Evolutionary conservation across 2,888 invertebrate genomes (phyloP).

Genomic region (Metalampra italica): DNA sequence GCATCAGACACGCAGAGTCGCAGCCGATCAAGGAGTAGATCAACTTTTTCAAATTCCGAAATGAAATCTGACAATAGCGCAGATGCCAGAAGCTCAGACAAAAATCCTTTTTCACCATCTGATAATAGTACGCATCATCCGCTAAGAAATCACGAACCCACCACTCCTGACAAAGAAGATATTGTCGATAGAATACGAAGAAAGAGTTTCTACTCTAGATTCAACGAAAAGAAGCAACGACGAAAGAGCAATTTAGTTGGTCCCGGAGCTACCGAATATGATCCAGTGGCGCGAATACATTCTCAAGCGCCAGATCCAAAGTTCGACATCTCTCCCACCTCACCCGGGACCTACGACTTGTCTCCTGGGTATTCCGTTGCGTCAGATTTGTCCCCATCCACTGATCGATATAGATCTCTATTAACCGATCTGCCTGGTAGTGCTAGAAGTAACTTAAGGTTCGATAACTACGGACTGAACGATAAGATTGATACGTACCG

Average conservation of each 20-base stretch:
- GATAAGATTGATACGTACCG: constrained; percentile 70
- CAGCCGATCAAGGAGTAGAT: constrained; percentile 65
- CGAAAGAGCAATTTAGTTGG: constrained; percentile 83
- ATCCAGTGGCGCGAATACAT: constrained; percentile 67
- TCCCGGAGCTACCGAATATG: constrained; percentile 79
- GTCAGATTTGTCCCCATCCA: constrained; percentile 63
- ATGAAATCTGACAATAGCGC: constrained; percentile 62
- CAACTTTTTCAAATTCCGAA: constrained; percentile 68
- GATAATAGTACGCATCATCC: constrained; percentile 46
- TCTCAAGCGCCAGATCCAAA: constrained; percentile 50
- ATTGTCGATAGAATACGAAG: constrained; percentile 91
- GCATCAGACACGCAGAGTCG: constrained; percentile 39
- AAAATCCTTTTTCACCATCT: constrained; percentile 37
- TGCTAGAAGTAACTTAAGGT: constrained; percentile 53
- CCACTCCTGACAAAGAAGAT: constrained; percentile 81
- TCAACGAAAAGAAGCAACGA: constrained; percentile 89
- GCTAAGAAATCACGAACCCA: constrained; percentile 64
- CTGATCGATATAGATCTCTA: constrained; percentile 65
- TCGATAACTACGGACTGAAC: constrained; percentile 57
- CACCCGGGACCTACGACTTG: constrained; percentile 57
- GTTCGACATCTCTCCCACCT: constrained; percentile 60
- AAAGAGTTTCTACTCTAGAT: constrained; percentile 93
- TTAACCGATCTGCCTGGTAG: constrained; percentile 52
- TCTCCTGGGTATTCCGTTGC: constrained; percentile 61
- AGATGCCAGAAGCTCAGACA: constrained; percentile 44